Percentiles rank a stretch among this genome's conserved stretches.
These are phyloP conservation scores for Sicus ferrugineus DNA, from an alignment of 2,888 invertebrate genomes.

Conservation along the genomic window DNA sequence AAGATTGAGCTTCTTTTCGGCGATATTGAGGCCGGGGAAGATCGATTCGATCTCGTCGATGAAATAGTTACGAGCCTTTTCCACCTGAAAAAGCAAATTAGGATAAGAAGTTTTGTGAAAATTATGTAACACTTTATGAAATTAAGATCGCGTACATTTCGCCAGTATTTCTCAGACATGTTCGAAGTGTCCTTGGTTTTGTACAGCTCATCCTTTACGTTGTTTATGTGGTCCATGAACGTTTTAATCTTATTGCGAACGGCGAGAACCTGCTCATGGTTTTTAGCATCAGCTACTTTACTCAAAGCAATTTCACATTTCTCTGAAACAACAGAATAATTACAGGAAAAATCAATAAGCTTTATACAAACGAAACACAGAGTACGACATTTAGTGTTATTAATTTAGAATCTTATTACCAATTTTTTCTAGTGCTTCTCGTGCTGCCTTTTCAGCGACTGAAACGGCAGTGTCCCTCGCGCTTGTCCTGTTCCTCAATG, in stretches of 20 bases:
- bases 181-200: conserved; percentile 68
- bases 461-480: conserved; percentile 68
- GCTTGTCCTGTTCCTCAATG: conserved; percentile 69
- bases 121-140: background rate
- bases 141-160: conserved; percentile 68
- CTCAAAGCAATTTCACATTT: conserved; percentile 59
- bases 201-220: conserved; percentile 70
- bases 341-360: background rate
- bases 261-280: conserved; percentile 65
- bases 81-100: conserved; percentile 50
- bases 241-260: conserved; percentile 68
- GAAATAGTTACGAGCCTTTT: conserved; percentile 70
- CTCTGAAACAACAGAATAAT: conserved; percentile 45
- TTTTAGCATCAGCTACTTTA: conserved; percentile 51
- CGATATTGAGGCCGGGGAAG: conserved; percentile 75
- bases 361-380: background rate
- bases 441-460: conserved; percentile 70
- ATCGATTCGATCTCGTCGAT: conserved; percentile 74
- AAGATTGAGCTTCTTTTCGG: conserved; percentile 72
- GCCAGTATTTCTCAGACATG: conserved; percentile 83
- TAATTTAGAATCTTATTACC: conserved; percentile 56
- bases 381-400: background rate
- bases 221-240: conserved; percentile 69
- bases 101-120: background rate
- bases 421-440: conserved; percentile 69